Evolutionary conservation across 2,888 invertebrate genomes (phyloP), one percentile per base, ranked within the genome.

Genomic region (Cryptosula pallasiana): DNA sequence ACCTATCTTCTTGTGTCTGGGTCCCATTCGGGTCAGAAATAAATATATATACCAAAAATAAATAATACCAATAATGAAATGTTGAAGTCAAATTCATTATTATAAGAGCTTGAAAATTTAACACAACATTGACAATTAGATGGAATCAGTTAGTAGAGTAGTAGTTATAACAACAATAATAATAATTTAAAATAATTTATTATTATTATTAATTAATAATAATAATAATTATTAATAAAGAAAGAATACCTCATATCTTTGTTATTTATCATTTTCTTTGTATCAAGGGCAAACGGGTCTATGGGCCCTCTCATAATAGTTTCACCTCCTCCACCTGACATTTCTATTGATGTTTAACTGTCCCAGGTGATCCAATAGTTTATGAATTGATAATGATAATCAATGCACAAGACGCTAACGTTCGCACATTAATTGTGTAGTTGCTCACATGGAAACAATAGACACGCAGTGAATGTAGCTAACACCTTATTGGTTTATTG

Each of bases 231-330:
- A 45, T 45, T 45, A 20, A 45, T 45, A 45, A 45, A 45, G 45
- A 20, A 13, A 20, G 9, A 76, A 57, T 73, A 81, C 82, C 81
- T 81, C 76, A 80, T 78, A 69, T 82, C 82, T 76, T 80, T 81
- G 74, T 76, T 79, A 71, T 81, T 82, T 16, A 82, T 77, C 45
- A 81, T 72, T 72, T 79, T 79, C 74, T 80, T 82, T 82, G 82
- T 82, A 73, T 82, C 79, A 32, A 75, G 69, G 1, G 81, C 82
- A 74, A 80, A 81, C 23, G 78, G 78, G n/a, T 76, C 70, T 0
- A 78, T 75, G 58, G 81, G 79, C 9, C 81, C 82, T 71, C 77
- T 78, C 79, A 81, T 78, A 2, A 76, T 34, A 32, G 76, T 77
- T 73, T 81, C 81, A 20, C 69, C 29, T 1, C 71, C 55, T 16